A percentile compares a stretch with the other conserved stretches of the same genome.
Conservation (phyloP, 2,888 invertebrate genomes). For the Laspeyria flexula region DNA sequence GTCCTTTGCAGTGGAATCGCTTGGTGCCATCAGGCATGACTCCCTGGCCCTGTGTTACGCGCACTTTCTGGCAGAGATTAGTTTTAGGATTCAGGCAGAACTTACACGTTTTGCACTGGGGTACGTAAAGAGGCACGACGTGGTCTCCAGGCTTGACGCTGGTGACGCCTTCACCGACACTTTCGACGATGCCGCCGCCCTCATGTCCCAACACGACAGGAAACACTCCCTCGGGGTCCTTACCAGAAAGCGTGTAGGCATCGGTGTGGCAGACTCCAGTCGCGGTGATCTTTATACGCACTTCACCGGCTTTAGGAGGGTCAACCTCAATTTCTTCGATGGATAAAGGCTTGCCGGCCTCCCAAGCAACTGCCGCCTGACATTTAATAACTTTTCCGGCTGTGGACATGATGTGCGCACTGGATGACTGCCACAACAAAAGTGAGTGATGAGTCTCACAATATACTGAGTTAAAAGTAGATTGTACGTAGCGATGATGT, state of each 20-base stretch:
- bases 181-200: conserved; percentile 98
- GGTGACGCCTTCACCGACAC: conserved; percentile 96
- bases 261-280: conserved; percentile 97
- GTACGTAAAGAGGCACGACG: conserved; percentile 98
- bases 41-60: conserved; percentile 94
- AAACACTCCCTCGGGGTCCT: conserved; percentile 96
- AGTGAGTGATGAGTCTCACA: conserved; percentile 36
- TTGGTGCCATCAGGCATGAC: conserved; percentile 96
- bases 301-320: conserved; percentile 97
- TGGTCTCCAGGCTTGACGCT: conserved; percentile 96
- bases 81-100: conserved; percentile 98
- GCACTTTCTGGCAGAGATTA: conserved; percentile 97
- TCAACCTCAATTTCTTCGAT: conserved; percentile 97
- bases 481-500: conserved; percentile 41
- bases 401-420: conserved; percentile 68
- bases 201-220: conserved; percentile 98
- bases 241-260: conserved; percentile 94
- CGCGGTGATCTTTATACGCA: conserved; percentile 91
- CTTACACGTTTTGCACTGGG: conserved; percentile 98
- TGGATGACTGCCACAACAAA: conserved; percentile 45
- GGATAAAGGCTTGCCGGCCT: conserved; percentile 93
- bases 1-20: conserved; percentile 92
- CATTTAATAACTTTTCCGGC: conserved; percentile 93
- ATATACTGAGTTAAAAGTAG: background rate
- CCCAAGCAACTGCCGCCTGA: conserved; percentile 98